A percentile compares a stretch with the other conserved stretches of the same genome.
Evolutionary conservation across 2,888 invertebrate species (phyloP).

Genomic region (Pammene fasciana): DNA sequence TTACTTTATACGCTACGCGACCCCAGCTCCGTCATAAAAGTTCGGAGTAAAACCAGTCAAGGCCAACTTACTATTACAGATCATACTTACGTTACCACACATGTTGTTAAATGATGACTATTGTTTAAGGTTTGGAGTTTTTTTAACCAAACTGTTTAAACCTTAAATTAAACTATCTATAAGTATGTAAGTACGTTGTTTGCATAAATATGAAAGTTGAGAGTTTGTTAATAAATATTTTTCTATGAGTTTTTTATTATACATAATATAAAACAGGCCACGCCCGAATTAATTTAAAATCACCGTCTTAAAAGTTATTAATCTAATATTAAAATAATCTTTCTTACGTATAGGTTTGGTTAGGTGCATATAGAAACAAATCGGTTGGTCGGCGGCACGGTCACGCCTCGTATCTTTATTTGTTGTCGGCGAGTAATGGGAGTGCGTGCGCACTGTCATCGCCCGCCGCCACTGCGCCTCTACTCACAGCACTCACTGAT

Average conservation of each 20-base stretch:
- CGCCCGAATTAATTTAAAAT: no score
- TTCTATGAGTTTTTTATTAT: no score
- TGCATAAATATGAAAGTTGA: no score
- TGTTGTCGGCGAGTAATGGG: slow-evolving; percentile 62
- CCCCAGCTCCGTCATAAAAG: slow-evolving; percentile 25
- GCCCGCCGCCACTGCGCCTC: slow-evolving; percentile 53
- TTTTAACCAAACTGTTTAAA: not conserved
- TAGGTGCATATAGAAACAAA: slow-evolving; percentile 23
- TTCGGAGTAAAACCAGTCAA: slow-evolving; percentile 36
- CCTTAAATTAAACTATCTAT: not conserved
- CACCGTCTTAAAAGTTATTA: not conserved
- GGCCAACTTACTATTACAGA: slow-evolving; percentile 20
- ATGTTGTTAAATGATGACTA: not conserved
- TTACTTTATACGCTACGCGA: slow-evolving; percentile 27
- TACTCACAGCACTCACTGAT: not conserved
- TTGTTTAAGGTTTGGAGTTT: slow-evolving; percentile 16
- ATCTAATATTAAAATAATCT: not conserved
- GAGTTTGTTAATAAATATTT: no score
- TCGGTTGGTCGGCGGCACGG: slow-evolving; percentile 47
- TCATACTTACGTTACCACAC: slow-evolving; percentile 1
- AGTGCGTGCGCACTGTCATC: slow-evolving; percentile 74
- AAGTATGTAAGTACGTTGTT: no score
- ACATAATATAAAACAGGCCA: no score
- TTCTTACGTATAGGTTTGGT: no score
- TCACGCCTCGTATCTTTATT: slow-evolving; percentile 53